These are phyloP conservation scores for Odontesthes bonariensis DNA, from an alignment of 2,113 vertebrate genomes.

Conservation along the genomic window DNA sequence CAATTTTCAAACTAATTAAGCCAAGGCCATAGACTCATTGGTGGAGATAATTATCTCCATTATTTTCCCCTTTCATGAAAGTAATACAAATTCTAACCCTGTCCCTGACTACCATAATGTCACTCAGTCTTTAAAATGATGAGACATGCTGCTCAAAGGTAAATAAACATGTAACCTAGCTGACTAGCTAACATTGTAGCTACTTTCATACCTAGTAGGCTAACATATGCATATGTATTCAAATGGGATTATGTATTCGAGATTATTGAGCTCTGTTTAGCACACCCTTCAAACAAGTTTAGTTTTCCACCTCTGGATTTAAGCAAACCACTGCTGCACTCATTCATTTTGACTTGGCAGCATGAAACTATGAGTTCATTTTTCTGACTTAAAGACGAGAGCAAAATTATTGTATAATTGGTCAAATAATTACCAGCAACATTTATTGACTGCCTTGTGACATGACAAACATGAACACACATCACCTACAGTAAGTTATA, in stretches of 20 bases:
- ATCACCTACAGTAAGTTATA: constrained; percentile 16
- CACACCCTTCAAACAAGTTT: neutral
- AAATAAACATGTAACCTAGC: neutral
- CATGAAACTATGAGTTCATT: no score
- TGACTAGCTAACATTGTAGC: neutral
- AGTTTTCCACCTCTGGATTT: neutral
- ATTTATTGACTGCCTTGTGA: no score
- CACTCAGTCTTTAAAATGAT: neutral
- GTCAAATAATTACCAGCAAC: no score
- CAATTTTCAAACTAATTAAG: no score
- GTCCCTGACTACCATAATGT: neutral
- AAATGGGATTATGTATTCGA: neutral
- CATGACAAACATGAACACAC: constrained; percentile 10
- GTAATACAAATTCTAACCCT: neutral
- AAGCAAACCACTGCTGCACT: neutral
- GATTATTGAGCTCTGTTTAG: neutral
- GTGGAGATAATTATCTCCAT: no score
- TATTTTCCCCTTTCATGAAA: neutral
- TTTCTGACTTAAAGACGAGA: no score
- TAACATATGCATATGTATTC: neutral
- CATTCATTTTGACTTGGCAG: neutral
- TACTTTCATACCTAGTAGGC: neutral
- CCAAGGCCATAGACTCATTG: no score
- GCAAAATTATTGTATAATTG: no score
- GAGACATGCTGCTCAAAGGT: neutral